A percentile compares a stretch with the other conserved stretches of the same genome.
phyloP scores from a whole-genome alignment of 1,140 invertebrate species.

The Drepana arcuata region DNA sequence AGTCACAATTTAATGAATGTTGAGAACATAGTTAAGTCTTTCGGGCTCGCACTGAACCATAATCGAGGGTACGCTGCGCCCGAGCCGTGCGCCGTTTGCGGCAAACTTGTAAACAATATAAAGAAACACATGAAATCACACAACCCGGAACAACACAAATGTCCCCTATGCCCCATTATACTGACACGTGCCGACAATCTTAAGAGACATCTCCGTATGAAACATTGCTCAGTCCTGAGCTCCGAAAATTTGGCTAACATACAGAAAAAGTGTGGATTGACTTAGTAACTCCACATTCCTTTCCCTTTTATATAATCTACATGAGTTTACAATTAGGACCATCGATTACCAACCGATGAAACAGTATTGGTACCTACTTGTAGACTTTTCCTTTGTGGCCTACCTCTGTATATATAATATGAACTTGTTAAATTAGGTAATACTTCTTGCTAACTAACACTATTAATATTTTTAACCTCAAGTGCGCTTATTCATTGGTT shows the following conservation, averaged over 20 bases:
- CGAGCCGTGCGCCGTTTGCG: constrained; percentile 75
- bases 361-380: too few species aligned
- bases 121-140: constrained; percentile 82
- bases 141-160: constrained; percentile 79
- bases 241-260: constrained; percentile 48
- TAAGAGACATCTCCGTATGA: constrained; percentile 79
- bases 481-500: constrained; percentile 31
- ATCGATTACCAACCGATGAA: too few species aligned
- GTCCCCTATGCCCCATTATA: constrained; percentile 77
- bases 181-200: constrained; percentile 81
- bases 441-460: constrained; percentile 5
- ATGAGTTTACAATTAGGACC: too few species aligned
- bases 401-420: too few species aligned
- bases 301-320: too few species aligned
- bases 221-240: constrained; percentile 73
- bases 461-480: constrained; percentile 2
- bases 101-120: constrained; percentile 81
- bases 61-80: constrained; percentile 33
- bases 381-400: too few species aligned
- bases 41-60: constrained; percentile 40
- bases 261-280: constrained; percentile 38
- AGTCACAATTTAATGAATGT: constrained; percentile 45
- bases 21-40: constrained; percentile 49
- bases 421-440: too few species aligned
- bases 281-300: constrained; percentile 1